A percentile compares a stretch with the other conserved stretches of the same genome.
Conservation (phyloP, 1,140 invertebrate species). For the Neodiprion fabricii region DNA sequence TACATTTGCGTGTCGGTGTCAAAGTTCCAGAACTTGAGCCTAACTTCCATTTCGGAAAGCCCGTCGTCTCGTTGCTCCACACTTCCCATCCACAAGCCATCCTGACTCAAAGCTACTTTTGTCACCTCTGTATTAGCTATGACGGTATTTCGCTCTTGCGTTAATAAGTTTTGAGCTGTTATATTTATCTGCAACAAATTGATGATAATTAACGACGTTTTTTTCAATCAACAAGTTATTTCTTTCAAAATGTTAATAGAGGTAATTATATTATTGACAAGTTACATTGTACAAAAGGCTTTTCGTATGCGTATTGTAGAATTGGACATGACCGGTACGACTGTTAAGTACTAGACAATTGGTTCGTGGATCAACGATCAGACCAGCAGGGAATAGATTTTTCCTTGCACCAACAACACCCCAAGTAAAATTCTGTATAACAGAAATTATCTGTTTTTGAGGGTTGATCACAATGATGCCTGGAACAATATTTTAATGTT, state of each 20-base stretch:
- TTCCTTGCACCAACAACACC: slow-evolving; percentile 57
- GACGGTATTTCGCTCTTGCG: slow-evolving; percentile 64
- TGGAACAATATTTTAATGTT: slow-evolving; percentile 39
- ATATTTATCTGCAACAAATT: slow-evolving; percentile 72
- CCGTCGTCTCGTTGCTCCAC: slow-evolving; percentile 71
- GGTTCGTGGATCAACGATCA: slow-evolving; percentile 72
- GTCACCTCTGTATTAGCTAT: slow-evolving; percentile 76
- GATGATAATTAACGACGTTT: not conserved
- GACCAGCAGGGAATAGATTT: slow-evolving; percentile 68
- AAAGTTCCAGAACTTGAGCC: slow-evolving; percentile 84
- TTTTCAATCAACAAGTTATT: not conserved
- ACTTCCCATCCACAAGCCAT: slow-evolving; percentile 81
- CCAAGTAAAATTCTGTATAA: slow-evolving; percentile 75
- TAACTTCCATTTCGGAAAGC: slow-evolving; percentile 67
- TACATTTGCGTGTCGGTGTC: slow-evolving; percentile 69
- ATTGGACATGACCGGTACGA: slow-evolving; percentile 80
- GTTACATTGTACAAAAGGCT: slow-evolving; percentile 76
- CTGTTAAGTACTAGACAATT: slow-evolving; percentile 78
- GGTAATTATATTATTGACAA: slow-evolving; percentile 45
- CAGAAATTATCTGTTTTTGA: slow-evolving; percentile 64
- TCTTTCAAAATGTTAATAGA: not conserved
- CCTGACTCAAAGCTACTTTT: slow-evolving; percentile 69
- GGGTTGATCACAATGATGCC: slow-evolving; percentile 73
- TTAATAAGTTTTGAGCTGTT: slow-evolving; percentile 74
- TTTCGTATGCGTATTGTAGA: slow-evolving; percentile 73